phyloP scores from a whole-genome alignment of 2,888 invertebrate genomes.

The Aplocera efformata region DNA sequence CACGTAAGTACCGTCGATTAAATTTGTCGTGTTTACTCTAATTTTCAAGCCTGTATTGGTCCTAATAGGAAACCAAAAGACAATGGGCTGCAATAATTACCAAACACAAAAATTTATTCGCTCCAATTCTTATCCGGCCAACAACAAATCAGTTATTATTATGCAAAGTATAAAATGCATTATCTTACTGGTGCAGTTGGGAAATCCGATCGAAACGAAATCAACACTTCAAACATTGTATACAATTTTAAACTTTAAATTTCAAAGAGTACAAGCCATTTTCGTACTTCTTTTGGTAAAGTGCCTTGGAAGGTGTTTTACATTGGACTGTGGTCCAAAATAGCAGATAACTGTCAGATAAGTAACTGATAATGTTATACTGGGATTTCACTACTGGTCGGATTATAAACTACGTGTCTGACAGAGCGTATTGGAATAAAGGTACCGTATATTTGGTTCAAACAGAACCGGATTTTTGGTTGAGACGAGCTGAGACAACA shows the following conservation, averaged over 20 bases:
- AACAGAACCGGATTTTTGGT: conserved; percentile 3
- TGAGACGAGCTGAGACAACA: no score
- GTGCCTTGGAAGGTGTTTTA: conserved; percentile 4
- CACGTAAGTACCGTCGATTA: no score
- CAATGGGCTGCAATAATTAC: no score
- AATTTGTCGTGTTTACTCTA: no score
- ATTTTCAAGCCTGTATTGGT: no score
- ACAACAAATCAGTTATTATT: conserved; percentile 7
- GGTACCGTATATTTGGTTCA: conserved; percentile 2
- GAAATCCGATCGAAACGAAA: neutral
- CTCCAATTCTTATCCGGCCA: conserved; percentile 1
- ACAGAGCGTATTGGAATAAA: conserved; percentile 9
- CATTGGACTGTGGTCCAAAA: conserved; percentile 18
- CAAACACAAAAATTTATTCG: no score
- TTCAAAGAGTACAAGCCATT: neutral
- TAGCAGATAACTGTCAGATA: conserved; percentile 22
- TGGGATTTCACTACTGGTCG: conserved; percentile 25
- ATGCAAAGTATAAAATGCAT: conserved; percentile 4
- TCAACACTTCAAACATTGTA: neutral
- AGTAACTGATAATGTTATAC: conserved; percentile 26
- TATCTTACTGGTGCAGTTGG: conserved; percentile 2
- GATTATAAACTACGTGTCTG: conserved; percentile 19
- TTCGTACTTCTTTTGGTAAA: neutral
- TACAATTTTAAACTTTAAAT: neutral
- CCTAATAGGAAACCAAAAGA: no score